phyloP scores from a whole-genome alignment of 2,888 invertebrate genomes.

The Acrobeloides nanus region DNA sequence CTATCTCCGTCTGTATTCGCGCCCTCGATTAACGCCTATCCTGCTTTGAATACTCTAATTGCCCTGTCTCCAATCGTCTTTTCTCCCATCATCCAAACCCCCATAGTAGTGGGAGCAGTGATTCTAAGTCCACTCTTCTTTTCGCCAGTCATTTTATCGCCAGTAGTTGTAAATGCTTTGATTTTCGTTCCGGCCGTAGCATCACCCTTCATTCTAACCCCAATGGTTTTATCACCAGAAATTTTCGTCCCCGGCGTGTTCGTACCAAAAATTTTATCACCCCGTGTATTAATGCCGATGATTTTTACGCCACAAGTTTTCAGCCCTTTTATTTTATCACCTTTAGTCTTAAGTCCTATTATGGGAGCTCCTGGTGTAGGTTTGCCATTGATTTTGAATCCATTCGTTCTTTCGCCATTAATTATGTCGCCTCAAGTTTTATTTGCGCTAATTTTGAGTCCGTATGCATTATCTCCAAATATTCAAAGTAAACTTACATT shows the following conservation, averaged over 20 bases:
- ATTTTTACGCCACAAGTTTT: slow-evolving; percentile 2
- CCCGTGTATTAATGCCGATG: slow-evolving; percentile 6
- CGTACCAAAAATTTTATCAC: too few species aligned
- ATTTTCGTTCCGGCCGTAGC: too few species aligned
- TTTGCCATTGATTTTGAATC: slow-evolving; percentile 12
- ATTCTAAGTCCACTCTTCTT: slow-evolving; percentile 18
- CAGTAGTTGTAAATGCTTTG: slow-evolving; percentile 1
- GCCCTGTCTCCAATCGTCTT: slow-evolving; percentile 24
- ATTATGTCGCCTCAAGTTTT: slow-evolving; percentile 12
- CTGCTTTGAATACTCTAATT: slow-evolving; percentile 22
- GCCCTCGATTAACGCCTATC: slow-evolving; percentile 29
- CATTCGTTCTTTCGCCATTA: slow-evolving; percentile 17
- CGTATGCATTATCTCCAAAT: slow-evolving; percentile 15
- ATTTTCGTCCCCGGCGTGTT: too few species aligned
- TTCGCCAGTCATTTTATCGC: slow-evolving; percentile 11
- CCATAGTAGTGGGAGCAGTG: slow-evolving; percentile 16
- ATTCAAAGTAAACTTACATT: slow-evolving; percentile 8
- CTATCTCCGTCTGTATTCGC: slow-evolving; percentile 31
- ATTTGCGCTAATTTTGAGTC: slow-evolving; percentile 24
- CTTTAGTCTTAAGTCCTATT: background rate
- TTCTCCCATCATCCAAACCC: slow-evolving; percentile 20
- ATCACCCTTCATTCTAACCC: too few species aligned
- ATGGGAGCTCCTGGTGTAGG: slow-evolving; percentile 2
- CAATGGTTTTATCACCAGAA: too few species aligned
- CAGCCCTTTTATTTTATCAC: background rate